These are phyloP conservation scores for Proisotoma minuta DNA, from an alignment of 2,888 invertebrate species.

Conservation along the genomic window DNA sequence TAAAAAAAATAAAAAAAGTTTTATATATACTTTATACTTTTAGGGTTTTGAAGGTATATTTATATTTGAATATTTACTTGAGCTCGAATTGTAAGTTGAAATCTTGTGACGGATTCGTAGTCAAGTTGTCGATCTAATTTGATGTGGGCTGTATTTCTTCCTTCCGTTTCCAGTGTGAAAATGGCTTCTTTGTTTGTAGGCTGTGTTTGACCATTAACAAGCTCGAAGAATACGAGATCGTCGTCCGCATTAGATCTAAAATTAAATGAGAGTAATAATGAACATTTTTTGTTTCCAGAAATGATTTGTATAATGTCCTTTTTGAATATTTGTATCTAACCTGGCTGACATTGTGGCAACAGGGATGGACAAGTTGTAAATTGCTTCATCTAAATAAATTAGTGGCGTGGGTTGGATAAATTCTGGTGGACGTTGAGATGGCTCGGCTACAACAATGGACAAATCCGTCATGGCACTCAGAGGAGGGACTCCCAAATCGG, in stretches of 20 bases:
- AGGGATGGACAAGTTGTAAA: conserved; percentile 64
- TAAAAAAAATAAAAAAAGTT: conserved; percentile 2
- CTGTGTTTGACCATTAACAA: conserved; percentile 75
- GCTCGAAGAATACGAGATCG: conserved; percentile 69
- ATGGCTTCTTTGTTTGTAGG: conserved; percentile 79
- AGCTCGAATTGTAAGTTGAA: conserved; percentile 75
- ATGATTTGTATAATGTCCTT: conserved; percentile 25
- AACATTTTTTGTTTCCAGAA: conserved; percentile 10
- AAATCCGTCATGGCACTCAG: conserved; percentile 55
- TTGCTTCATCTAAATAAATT: conserved; percentile 65
- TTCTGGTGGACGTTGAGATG: conserved; percentile 76
- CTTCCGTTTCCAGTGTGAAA: conserved; percentile 53
- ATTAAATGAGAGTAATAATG: conserved; percentile 8
- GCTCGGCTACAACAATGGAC: conserved; percentile 77
- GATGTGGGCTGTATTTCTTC: conserved; percentile 64
- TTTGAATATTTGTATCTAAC: conserved; percentile 53
- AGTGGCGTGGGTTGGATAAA: conserved; percentile 57
- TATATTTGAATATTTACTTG: conserved; percentile 53
- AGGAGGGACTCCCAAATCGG: conserved; percentile 64
- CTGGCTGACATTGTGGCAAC: conserved; percentile 67
- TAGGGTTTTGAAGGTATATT: too few relatives aligned
- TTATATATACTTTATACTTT: background rate
- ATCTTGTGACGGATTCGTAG: conserved; percentile 78
- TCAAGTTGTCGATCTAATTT: conserved; percentile 72
- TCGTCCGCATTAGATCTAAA: conserved; percentile 68